Evolutionary conservation across 2,888 invertebrate genomes (phyloP).

Genomic region (Alsophila aescularia): DNA sequence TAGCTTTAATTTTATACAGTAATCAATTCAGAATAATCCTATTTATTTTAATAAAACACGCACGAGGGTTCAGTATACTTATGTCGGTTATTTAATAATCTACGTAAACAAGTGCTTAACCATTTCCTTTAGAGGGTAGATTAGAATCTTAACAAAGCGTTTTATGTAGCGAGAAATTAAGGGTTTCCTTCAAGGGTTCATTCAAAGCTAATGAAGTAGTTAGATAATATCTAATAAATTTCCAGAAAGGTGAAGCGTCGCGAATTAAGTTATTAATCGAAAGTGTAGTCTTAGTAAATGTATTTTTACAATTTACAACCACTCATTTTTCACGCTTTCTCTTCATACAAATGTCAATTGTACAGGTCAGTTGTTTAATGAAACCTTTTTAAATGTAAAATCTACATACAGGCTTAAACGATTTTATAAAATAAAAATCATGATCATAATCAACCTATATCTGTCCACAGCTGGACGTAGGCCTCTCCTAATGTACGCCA

Average conservation of each 20-base stretch:
- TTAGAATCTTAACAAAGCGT: conserved; percentile 33
- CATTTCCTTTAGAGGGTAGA: conserved; percentile 37
- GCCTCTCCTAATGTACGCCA: too few relatives aligned
- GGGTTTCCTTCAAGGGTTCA: conserved; percentile 32
- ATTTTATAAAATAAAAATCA: too few relatives aligned
- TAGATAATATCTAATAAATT: conserved; percentile 17
- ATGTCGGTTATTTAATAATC: conserved; percentile 35
- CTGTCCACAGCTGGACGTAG: too few relatives aligned
- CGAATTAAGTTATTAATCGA: conserved; percentile 12
- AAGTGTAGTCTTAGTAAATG: background rate
- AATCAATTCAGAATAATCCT: background rate
- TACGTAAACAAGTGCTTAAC: conserved; percentile 38
- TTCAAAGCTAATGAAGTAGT: conserved; percentile 27
- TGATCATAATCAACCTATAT: too few relatives aligned
- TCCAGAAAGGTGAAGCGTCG: conserved; percentile 16
- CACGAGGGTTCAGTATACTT: background rate
- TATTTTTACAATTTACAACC: too few relatives aligned
- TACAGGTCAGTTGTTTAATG: too few relatives aligned
- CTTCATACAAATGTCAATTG: background rate
- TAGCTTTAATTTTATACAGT: background rate
- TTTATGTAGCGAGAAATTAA: conserved; percentile 40
- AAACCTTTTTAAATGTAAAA: too few relatives aligned
- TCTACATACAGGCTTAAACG: too few relatives aligned
- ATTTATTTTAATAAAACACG: background rate
- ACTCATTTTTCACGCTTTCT: conserved; percentile 41